Percentiles rank a stretch among this genome's conserved stretches.
phyloP scores from a whole-genome alignment of 2,888 invertebrate species.

The Conomelus anceps region DNA sequence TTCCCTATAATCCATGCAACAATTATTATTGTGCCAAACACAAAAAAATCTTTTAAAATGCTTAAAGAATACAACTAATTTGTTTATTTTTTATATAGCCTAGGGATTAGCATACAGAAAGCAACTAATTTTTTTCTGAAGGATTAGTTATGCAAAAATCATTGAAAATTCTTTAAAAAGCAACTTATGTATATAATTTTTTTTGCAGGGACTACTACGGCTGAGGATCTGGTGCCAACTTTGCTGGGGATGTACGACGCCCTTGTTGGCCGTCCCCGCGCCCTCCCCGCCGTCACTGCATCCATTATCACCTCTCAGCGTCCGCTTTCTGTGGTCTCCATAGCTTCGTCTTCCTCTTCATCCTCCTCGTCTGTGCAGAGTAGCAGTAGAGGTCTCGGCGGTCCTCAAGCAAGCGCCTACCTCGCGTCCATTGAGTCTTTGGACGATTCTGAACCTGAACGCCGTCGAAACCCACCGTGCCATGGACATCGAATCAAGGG shows the following conservation, averaged over 20 bases:
- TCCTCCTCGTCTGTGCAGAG: slow-evolving; percentile 43
- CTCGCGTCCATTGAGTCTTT: slow-evolving; percentile 82
- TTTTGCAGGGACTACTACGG: slow-evolving; percentile 70
- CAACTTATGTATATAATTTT: slow-evolving; percentile 40
- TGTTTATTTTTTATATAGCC: too few relatives aligned
- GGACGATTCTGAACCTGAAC: slow-evolving; percentile 50
- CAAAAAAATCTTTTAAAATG: too few relatives aligned
- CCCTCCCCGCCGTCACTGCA: slow-evolving; percentile 20
- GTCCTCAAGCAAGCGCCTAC: slow-evolving; percentile 54
- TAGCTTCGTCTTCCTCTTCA: slow-evolving; percentile 47
- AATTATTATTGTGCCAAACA: too few relatives aligned
- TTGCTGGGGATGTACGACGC: slow-evolving; percentile 83
- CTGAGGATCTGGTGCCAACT: slow-evolving; percentile 70
- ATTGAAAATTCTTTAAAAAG: too few relatives aligned
- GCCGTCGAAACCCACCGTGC: slow-evolving; percentile 8
- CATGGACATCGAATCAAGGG: background rate
- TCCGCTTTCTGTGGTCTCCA: slow-evolving; percentile 69
- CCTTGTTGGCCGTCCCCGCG: slow-evolving; percentile 45
- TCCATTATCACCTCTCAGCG: slow-evolving; percentile 38
- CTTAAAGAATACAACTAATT: too few relatives aligned
- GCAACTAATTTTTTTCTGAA: slow-evolving; percentile 28
- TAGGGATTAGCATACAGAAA: background rate
- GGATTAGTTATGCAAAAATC: too few relatives aligned
- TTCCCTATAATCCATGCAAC: too few relatives aligned
- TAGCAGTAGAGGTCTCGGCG: slow-evolving; percentile 56